Evolutionary conservation across 1,140 invertebrate species (phyloP).

Genomic region (Leguminivora glycinivorella): DNA sequence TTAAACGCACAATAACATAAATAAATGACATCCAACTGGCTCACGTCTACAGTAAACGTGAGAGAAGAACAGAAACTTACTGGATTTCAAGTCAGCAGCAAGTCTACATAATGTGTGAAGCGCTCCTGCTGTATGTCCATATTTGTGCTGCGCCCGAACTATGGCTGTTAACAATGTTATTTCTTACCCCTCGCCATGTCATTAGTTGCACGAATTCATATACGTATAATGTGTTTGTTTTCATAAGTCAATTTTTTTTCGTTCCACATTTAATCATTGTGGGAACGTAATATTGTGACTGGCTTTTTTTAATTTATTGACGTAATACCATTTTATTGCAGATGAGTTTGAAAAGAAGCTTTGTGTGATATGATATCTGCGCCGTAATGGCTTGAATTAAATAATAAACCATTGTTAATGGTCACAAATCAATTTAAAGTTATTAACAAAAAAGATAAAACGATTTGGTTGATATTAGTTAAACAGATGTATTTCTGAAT

Average conservation of each 20-base stretch:
- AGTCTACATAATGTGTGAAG: too few species aligned
- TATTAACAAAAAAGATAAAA: not conserved
- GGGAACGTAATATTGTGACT: constrained; percentile 47
- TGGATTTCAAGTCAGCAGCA: too few species aligned
- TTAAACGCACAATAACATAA: too few species aligned
- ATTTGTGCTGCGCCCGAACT: constrained; percentile 42
- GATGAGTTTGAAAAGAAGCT: constrained; percentile 36
- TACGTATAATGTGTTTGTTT: constrained; percentile 74
- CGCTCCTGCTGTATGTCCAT: not conserved
- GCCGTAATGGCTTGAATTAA: not conserved
- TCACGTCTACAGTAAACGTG: too few species aligned
- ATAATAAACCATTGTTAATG: not conserved
- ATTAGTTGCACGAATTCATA: constrained; percentile 74
- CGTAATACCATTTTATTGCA: constrained; percentile 53
- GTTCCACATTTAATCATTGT: constrained; percentile 37
- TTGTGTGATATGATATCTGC: constrained; percentile 29
- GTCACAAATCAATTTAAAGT: constrained; percentile 1
- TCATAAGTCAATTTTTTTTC: constrained; percentile 52
- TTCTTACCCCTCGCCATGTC: constrained; percentile 69
- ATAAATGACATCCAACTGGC: too few species aligned
- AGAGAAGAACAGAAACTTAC: too few species aligned
- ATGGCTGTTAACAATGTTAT: constrained; percentile 73
- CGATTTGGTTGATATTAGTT: not conserved
- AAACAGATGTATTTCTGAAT: not conserved
- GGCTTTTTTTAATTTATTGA: constrained; percentile 48